A percentile compares a stretch with the other conserved stretches of the same genome.
These are phyloP conservation scores for Micropterix aruncella DNA, from an alignment of 2,888 invertebrate genomes.

Conservation along the genomic window DNA sequence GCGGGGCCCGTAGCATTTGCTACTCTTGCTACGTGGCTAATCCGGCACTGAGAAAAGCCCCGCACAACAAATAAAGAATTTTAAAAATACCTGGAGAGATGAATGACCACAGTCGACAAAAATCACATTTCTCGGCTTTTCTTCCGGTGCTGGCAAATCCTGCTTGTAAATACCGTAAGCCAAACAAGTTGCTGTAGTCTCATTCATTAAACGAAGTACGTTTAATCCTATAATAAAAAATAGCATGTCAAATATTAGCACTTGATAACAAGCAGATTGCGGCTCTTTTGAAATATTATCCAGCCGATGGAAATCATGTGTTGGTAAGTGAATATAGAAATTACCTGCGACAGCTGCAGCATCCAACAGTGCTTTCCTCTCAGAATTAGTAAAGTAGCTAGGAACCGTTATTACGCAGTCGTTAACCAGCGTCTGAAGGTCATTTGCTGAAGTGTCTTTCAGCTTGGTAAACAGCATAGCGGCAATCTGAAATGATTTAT, in stretches of 20 bases:
- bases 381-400: constrained; percentile 87
- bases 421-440: constrained; percentile 80
- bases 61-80: no score
- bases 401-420: constrained; percentile 93
- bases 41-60: no score
- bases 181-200: constrained; percentile 92
- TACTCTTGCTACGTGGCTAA: no score
- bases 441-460: constrained; percentile 77
- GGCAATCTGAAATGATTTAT: constrained; percentile 41
- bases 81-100: constrained; percentile 54
- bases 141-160: constrained; percentile 79
- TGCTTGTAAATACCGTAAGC: constrained; percentile 98
- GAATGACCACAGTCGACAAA: constrained; percentile 96
- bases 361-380: constrained; percentile 82
- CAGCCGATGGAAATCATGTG: no score
- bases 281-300: not conserved
- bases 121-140: constrained; percentile 82
- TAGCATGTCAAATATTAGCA: no score
- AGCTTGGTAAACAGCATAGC: constrained; percentile 96
- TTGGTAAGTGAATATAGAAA: constrained; percentile 9
- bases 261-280: not conserved
- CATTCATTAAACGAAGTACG: constrained; percentile 89
- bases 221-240: constrained; percentile 50
- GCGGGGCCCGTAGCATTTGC: no score
- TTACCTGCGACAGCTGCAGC: constrained; percentile 80